Percentiles rank a stretch among this genome's conserved stretches.
Conservation (phyloP, 2,797 vertebrate species). For the Masticophis lateralis region DNA sequence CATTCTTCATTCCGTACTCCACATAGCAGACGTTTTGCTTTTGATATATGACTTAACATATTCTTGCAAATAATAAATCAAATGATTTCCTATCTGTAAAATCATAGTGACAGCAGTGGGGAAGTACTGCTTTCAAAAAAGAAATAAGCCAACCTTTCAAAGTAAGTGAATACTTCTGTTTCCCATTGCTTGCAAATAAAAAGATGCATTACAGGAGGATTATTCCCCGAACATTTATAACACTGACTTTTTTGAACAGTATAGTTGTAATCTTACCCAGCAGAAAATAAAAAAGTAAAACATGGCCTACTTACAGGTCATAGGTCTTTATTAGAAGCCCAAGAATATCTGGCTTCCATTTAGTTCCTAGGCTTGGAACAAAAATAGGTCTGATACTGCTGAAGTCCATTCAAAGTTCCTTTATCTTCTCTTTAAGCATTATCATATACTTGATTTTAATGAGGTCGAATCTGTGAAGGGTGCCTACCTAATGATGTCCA, state of each 20-base stretch:
- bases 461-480: background rate
- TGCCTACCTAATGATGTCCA: conserved; percentile 91
- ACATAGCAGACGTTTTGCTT: background rate
- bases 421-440: background rate
- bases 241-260: background rate
- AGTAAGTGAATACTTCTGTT: background rate
- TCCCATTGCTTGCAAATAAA: background rate
- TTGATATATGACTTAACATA: background rate
- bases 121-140: background rate
- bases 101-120: background rate
- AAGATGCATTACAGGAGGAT: background rate
- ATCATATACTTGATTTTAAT: background rate
- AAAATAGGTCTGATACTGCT: background rate
- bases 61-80: background rate
- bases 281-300: background rate
- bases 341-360: background rate
- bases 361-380: background rate
- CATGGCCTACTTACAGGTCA: background rate
- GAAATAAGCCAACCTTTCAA: background rate
- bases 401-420: background rate
- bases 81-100: background rate
- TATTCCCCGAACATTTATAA: background rate
- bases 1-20: background rate
- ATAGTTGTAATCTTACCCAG: too few species aligned
- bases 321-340: background rate